Evolutionary conservation across 2,797 vertebrate species (phyloP), one percentile per base, ranked within the genome.

Genomic region (Helostoma temminkii): DNA sequence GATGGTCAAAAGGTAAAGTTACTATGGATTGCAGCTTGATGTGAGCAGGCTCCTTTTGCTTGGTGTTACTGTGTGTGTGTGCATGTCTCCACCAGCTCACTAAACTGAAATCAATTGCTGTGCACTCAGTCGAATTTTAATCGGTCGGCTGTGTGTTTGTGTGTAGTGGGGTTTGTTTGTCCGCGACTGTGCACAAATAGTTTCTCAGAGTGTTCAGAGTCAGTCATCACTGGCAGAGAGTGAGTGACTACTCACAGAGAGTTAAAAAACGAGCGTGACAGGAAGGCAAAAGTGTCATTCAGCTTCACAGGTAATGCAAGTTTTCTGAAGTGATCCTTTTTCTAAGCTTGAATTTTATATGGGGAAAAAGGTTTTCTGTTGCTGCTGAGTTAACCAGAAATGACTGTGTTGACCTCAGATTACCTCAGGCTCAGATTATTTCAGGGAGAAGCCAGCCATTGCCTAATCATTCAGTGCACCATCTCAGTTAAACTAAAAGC

Each of bases 1-100:
- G 86, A 97, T 98, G 95, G 94, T 98, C 59, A 99, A 97, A 96
- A 96, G 97, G 98, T 99, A 93, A 81, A 82, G 46, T 68, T 41
- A n/a, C 58, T 24, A 21, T 9, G 0, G 43, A 61, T 76, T 61
- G 42, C 42, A n/a, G n/a, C 53, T 71, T 48, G 77, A 66, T 43
- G 25, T 41, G 66, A 74, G 43, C 2, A 7, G 21, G 26, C 70
- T 60, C 24, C 45, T 55, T 22, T 45, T 66, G 59, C 72, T 63
- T 19, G 58, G 28, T 61, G 57, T 45, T 34, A 22, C 56, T 53
- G 50, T 25, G 60, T 45, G 53, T 19, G 47, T 46, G 41, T 14
- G 10, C 36, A 24, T 18, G 50, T 30, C 52, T 81, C 68, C 4
- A 24, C 75, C 64, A 46, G 36, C 63, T 78, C 69, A n/a, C 78